A percentile compares a stretch with the other conserved stretches of the same genome.
Evolutionary conservation across 2,797 vertebrate species (phyloP).

Genomic region (Lagocephalus sceleratus): DNA sequence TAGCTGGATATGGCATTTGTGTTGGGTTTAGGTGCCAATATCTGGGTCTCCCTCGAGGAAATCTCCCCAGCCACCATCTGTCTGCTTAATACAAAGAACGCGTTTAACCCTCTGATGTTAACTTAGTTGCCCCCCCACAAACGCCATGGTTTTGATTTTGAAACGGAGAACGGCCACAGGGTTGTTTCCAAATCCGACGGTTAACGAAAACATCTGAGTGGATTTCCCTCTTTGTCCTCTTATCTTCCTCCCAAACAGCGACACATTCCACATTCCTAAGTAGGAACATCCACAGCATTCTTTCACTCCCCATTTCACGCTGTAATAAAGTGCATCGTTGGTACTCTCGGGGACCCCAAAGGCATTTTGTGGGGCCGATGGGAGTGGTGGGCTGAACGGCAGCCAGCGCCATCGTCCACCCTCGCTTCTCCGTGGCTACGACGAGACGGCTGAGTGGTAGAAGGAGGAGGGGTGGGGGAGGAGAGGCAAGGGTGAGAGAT

Average conservation of each 20-base stretch:
- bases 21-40: conserved; percentile 35
- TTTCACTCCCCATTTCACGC: conserved; percentile 87
- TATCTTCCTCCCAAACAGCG: conserved; percentile 66
- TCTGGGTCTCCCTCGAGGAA: conserved; percentile 43
- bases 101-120: conserved; percentile 54
- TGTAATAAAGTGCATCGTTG: conserved; percentile 83
- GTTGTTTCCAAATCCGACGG: conserved; percentile 44
- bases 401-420: conserved; percentile 74
- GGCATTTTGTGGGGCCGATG: conserved; percentile 79
- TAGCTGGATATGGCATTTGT: conserved; percentile 40
- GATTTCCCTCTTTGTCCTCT: conserved; percentile 72
- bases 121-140: conserved; percentile 61
- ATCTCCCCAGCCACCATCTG: conserved; percentile 53
- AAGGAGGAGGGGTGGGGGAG: conserved; percentile 1
- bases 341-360: conserved; percentile 80
- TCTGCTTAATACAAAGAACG: conserved; percentile 47
- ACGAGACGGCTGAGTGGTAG: conserved; percentile 19
- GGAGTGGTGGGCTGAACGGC: conserved; percentile 80
- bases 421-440: conserved; percentile 59
- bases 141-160: conserved; percentile 45
- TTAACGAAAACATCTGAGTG: conserved; percentile 63
- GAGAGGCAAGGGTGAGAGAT: not conserved
- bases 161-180: conserved; percentile 48
- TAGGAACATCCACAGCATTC: conserved; percentile 74
- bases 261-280: conserved; percentile 82